Evolutionary conservation across 2,113 vertebrate genomes (phyloP).

Genomic region (Scortum barcoo): DNA sequence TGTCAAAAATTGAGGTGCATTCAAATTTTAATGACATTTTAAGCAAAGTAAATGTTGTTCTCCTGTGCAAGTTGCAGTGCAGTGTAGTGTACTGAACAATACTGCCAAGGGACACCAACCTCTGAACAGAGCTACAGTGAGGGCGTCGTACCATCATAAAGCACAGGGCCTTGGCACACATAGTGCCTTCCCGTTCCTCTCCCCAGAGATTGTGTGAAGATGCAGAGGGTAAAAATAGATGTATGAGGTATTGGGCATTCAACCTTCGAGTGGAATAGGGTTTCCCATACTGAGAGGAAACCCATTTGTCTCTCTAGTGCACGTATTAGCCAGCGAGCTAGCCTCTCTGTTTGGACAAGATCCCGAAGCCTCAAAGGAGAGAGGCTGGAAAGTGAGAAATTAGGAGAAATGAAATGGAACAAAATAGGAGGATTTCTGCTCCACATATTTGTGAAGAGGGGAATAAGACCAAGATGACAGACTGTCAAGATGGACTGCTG

Average conservation of each 20-base stretch:
- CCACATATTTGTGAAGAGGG: conserved; percentile 34
- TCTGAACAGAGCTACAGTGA: conserved; percentile 33
- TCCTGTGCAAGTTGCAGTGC: background rate
- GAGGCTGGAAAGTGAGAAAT: conserved; percentile 25
- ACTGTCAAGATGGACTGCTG: conserved; percentile 31
- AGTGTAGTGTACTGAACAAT: background rate
- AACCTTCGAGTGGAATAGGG: conserved; percentile 53
- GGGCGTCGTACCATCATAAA: conserved; percentile 43
- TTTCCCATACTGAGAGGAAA: conserved; percentile 48
- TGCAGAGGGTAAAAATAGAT: conserved; percentile 69
- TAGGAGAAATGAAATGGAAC: background rate
- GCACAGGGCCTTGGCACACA: background rate
- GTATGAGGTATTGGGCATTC: conserved; percentile 35
- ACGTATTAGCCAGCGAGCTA: conserved; percentile 35
- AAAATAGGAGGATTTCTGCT: conserved; percentile 30
- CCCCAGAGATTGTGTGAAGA: conserved; percentile 60
- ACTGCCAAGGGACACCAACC: conserved; percentile 20
- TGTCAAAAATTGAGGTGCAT: background rate
- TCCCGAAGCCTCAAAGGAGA: conserved; percentile 48
- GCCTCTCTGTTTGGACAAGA: conserved; percentile 52
- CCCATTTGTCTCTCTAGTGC: conserved; percentile 59
- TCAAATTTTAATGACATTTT: background rate
- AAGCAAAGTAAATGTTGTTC: conserved; percentile 12
- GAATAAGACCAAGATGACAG: conserved; percentile 11
- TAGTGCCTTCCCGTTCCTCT: conserved; percentile 37